Evolutionary conservation across 2,888 invertebrate species (phyloP), one percentile per base, ranked within the genome.

Genomic region (Macrosoma leucophasiata): DNA sequence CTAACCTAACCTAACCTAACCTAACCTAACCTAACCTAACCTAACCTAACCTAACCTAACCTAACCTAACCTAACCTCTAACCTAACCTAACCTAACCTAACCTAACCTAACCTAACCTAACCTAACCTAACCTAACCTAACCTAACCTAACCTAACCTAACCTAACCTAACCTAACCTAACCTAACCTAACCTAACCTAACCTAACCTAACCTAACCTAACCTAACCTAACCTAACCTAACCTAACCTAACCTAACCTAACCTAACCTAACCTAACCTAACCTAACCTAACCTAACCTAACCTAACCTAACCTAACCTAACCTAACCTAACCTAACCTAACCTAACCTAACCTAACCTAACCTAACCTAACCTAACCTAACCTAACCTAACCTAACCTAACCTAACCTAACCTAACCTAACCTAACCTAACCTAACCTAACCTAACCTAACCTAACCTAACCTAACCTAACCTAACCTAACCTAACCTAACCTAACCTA

Each of bases 11-110:
- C n/a, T n/a, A n/a, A n/a, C 17, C 17, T 17, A 27, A 35, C 34
- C 35, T 34, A 31, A 39, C 39, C 35, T 35, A 39, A 34, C 39
- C 28, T 39, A 34, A 39, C 34, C 38, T 37, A 37, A 37, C 37
- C 37, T 37, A 37, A 37, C 37, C 37, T 28, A 32, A 32, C 37
- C 37, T 33, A 26, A 33, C 33, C 22, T 33, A 38, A 38, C 38
- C 33, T 33, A 33, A 33, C 28, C n/a, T n/a, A n/a, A n/a, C n/a
- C n/a, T n/a, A n/a, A n/a, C n/a, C n/a, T n/a, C 29, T 33, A 36
- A 37, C 32, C 33, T 29, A 33, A 37, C 32, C 37, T 33, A 20
- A 33, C 22, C 29, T 33, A 24, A 34, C 29, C 31, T 30, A 29
- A 33, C 28, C 29, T 33, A 29, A 33, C 28, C 29, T 37, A 33